A percentile compares a stretch with the other conserved stretches of the same genome.
phyloP scores from a whole-genome alignment of 2,797 vertebrate species.

The Tragopan temminckii region DNA sequence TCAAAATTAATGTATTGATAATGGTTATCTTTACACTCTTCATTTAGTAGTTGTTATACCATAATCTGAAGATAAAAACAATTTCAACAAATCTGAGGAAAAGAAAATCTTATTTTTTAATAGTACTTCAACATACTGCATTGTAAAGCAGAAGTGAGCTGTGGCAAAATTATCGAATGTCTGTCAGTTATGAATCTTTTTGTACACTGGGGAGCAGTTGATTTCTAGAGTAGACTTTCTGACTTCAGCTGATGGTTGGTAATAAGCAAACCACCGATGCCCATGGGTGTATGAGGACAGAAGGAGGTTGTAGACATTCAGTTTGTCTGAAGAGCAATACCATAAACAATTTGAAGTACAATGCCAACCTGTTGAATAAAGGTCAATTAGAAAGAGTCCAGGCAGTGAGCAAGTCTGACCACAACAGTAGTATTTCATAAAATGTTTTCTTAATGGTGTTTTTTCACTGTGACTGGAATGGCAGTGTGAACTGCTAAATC shows the following conservation, averaged over 20 bases:
- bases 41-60: background rate
- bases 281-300: background rate
- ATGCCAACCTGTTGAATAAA: background rate
- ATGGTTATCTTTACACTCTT: background rate
- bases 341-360: background rate
- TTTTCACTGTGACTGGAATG: background rate
- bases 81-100: background rate
- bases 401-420: background rate
- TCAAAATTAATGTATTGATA: constrained; percentile 3
- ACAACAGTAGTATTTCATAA: background rate
- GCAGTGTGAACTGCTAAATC: background rate
- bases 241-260: background rate
- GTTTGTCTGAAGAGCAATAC: background rate
- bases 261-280: background rate
- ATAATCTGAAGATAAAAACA: background rate
- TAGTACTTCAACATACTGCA: background rate
- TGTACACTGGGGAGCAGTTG: background rate
- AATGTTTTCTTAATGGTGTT: background rate
- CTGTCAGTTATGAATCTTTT: background rate
- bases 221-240: background rate
- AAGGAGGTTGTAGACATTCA: background rate
- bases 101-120: background rate
- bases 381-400: background rate
- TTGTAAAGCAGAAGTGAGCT: background rate
- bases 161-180: background rate